Evolutionary conservation across 2,113 vertebrate genomes (phyloP).

Genomic region (Trogon melanurus): DNA sequence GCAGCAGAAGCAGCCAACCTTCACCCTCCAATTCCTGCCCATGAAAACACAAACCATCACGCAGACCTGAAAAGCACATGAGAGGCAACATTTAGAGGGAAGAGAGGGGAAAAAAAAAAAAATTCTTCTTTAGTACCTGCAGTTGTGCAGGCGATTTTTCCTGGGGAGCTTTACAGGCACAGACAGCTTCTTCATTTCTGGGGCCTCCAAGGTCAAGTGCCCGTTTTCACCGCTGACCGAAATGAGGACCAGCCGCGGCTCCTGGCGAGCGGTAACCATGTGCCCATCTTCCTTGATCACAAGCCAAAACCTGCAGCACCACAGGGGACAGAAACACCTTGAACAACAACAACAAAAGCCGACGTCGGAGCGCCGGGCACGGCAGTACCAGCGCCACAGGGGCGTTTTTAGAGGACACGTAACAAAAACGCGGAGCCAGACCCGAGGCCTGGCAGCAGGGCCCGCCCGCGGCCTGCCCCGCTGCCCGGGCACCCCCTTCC

Average conservation of each 20-base stretch:
- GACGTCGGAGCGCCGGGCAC: not conserved
- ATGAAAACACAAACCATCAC: not conserved
- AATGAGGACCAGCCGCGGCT: conserved; percentile 87
- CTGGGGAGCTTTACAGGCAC: conserved; percentile 75
- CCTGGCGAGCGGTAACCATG: conserved; percentile 89
- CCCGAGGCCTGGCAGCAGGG: not conserved
- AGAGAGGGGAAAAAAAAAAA: no score
- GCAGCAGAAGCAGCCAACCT: not conserved
- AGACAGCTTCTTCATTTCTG: conserved; percentile 78
- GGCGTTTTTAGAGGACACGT: not conserved
- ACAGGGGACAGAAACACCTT: not conserved
- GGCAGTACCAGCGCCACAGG: not conserved
- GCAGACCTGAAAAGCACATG: not conserved
- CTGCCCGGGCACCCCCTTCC: not conserved
- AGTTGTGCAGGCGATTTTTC: conserved; percentile 66
- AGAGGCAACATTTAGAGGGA: not conserved
- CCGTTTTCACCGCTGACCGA: conserved; percentile 69
- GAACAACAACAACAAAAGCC: no score
- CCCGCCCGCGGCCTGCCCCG: not conserved
- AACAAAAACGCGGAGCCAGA: not conserved
- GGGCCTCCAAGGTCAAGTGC: conserved; percentile 76
- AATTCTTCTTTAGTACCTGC: conserved; percentile 64
- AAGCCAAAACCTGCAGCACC: conserved; percentile 85
- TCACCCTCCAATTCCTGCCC: not conserved
- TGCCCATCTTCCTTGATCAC: conserved; percentile 86